Conservation (phyloP, 2,888 invertebrate genomes). For the Endomychus coccineus region DNA sequence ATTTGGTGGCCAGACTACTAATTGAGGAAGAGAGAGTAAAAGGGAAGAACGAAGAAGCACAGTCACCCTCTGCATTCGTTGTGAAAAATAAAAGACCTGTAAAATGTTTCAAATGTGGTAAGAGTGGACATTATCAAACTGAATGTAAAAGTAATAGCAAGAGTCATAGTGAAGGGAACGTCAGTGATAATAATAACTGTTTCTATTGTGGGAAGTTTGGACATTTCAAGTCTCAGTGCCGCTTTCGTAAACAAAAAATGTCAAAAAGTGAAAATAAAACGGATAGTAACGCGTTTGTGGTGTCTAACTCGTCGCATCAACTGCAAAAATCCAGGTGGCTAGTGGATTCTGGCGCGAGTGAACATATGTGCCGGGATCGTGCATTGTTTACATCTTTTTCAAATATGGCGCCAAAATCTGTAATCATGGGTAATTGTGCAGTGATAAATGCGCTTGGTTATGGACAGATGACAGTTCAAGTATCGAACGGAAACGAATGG, state of each 20-base stretch:
- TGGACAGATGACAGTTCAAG: slow-evolving; percentile 8
- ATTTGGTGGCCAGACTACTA: slow-evolving; percentile 21
- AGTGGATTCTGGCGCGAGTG: slow-evolving; percentile 10
- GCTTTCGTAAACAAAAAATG: slow-evolving; percentile 4
- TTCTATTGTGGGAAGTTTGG: slow-evolving; percentile 16
- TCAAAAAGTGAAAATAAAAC: neutral
- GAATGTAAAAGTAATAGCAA: slow-evolving; percentile 5
- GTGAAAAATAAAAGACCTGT: slow-evolving; percentile 1
- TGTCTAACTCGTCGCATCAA: slow-evolving; percentile 1
- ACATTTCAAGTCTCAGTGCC: slow-evolving; percentile 3
- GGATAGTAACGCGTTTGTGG: slow-evolving; percentile 10
- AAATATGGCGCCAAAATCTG: slow-evolving; percentile 3
- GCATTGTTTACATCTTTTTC: neutral
- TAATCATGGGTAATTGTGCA: slow-evolving; percentile 10
- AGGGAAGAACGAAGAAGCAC: slow-evolving; percentile 7
- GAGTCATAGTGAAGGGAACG: too few relatives aligned
- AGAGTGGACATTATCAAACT: slow-evolving; percentile 10
- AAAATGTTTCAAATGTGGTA: slow-evolving; percentile 22
- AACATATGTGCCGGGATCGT: slow-evolving; percentile 11
- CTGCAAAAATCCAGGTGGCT: slow-evolving; percentile 3
- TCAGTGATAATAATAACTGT: slow-evolving; percentile 14
- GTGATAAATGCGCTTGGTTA: slow-evolving; percentile 6
- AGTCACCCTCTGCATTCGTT: slow-evolving; percentile 6
- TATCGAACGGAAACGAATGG: slow-evolving; percentile 6
- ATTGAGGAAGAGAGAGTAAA: too few relatives aligned